Evolutionary conservation across 2,888 invertebrate genomes (phyloP), one percentile per base, ranked within the genome.

Genomic region (Cyrtodaria siliqua): DNA sequence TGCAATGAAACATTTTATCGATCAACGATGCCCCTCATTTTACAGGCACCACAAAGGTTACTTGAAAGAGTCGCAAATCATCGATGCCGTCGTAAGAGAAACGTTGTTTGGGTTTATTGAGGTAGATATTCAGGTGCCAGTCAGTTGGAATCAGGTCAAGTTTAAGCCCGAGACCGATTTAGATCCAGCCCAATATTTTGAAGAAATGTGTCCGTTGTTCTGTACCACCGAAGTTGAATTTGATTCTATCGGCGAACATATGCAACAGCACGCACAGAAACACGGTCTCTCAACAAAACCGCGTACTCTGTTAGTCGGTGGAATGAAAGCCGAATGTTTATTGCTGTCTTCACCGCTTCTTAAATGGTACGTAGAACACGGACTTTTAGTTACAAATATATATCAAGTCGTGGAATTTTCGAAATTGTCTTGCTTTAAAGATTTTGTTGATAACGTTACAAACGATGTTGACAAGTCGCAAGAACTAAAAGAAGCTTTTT

Each of bases 291-390:
- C n/a, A n/a, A n/a, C n/a, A 55, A 49, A 55, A 20, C 55, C 60
- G 2, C 12, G 73, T 16, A 29, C 9, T 2, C 42, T 66, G 12
- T 33, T 73, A 50, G 60, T 73, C 2, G 67, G 66, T 14, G 66
- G 66, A 20, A 27, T 67, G 27, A 66, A 40, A 67, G 73, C 49
- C 12, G 29, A 67, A 49, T 23, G 38, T 33, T 16, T 73, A 16
- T 16, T 72, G 4, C n/a, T 73, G 16, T 24, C 49, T 18, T 50
- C 66, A 1, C 73, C 73, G 20, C 44, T 73, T 4, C 42, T 73
- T 1, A 60, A 67, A 27, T 73, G 73, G 73, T 73, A 73, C 26
- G 27, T 66, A n/a, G 29, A 67, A 55, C 66, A 73, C 47, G 73
- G 73, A 23, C 40, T 73, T 1, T 6, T 55, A 26, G 56, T 73